These are phyloP conservation scores for Eremophila alpestris DNA, from an alignment of 2,797 vertebrate species.

Conservation along the genomic window DNA sequence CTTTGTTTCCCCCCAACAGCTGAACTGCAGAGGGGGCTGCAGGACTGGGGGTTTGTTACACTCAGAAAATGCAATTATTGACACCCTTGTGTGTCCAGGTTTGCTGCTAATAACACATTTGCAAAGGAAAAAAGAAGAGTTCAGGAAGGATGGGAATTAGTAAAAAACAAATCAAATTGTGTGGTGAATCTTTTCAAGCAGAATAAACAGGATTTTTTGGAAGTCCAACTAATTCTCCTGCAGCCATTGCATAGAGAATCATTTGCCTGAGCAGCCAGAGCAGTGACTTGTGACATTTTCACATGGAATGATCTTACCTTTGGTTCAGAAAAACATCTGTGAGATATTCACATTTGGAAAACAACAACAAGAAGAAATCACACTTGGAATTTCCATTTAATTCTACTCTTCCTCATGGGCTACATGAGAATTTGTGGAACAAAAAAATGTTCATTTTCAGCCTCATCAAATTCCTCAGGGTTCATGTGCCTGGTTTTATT, in stretches of 20 bases:
- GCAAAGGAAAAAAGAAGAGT: not conserved
- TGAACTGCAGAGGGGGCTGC: accelerated
- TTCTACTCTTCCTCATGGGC: accelerated
- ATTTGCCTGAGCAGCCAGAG: not conserved
- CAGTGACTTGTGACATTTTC: not conserved
- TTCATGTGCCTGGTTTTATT: accelerated
- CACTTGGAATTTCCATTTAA: not conserved
- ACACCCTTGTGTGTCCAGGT: not conserved
- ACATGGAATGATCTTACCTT: not conserved
- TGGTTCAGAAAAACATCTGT: not conserved
- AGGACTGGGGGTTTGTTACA: not conserved
- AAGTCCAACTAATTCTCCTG: not conserved
- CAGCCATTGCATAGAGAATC: not conserved
- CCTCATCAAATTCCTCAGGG: not conserved
- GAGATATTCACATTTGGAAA: not conserved
- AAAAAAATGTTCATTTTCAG: not conserved
- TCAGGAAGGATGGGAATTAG: not conserved
- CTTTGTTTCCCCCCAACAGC: not conserved
- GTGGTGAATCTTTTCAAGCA: not conserved
- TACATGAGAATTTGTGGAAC: not conserved
- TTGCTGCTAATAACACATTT: not conserved
- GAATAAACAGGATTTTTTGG: not conserved
- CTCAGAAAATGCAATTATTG: not conserved
- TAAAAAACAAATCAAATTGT: accelerated
- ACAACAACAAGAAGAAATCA: not conserved